phyloP scores from a whole-genome alignment of 2,113 vertebrate species.

The Tenrec ecaudatus region DNA sequence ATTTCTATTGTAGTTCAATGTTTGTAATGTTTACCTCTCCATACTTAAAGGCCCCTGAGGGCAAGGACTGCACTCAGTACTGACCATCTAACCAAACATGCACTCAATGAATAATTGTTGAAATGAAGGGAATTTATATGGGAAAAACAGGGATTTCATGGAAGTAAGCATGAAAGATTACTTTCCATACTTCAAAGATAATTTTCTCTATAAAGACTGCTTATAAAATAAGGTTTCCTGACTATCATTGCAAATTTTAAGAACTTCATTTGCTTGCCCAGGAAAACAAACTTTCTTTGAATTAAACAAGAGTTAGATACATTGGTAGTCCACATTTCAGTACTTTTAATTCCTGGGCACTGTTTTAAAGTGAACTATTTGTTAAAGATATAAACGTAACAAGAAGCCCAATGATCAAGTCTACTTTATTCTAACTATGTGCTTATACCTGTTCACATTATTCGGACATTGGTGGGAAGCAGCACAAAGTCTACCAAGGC shows the following conservation, averaged over 20 bases:
- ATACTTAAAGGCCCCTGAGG: neutral
- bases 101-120: neutral
- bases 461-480: neutral
- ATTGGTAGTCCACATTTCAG: neutral
- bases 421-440: constrained; percentile 41
- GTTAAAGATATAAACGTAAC: no score
- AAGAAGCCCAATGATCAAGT: neutral
- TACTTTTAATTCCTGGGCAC: neutral
- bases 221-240: constrained; percentile 27
- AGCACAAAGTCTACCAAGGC: neutral
- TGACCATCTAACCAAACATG: neutral
- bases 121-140: neutral
- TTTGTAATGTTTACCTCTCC: neutral
- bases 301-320: neutral
- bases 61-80: neutral
- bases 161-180: neutral
- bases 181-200: constrained; percentile 14
- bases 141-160: neutral
- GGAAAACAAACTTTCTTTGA: constrained; percentile 34
- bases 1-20: neutral
- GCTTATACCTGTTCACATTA: neutral
- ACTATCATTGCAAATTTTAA: neutral
- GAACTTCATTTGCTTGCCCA: constrained; percentile 38
- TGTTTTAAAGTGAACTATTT: neutral
- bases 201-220: constrained; percentile 48